These are phyloP conservation scores for Lateolabrax maculatus DNA, from an alignment of 2,797 vertebrate genomes.

Conservation along the genomic window DNA sequence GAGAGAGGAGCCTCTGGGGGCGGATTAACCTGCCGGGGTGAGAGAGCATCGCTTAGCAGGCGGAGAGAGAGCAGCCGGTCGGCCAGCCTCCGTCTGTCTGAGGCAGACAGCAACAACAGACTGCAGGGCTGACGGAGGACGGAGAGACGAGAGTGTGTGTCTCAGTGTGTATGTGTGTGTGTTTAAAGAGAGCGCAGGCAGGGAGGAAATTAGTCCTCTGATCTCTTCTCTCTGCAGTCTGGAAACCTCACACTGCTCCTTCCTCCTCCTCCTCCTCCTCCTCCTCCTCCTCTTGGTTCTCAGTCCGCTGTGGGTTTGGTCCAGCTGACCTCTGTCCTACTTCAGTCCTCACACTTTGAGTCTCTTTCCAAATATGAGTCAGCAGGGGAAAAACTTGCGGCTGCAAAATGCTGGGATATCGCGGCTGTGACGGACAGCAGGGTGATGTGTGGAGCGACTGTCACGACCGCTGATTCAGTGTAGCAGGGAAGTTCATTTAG, in stretches of 20 bases:
- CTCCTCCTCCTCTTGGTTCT: constrained; percentile 1
- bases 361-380: constrained; percentile 23
- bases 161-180: neutral
- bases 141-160: neutral
- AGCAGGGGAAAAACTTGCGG: neutral
- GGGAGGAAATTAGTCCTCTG: constrained; percentile 47
- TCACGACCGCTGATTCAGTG: neutral
- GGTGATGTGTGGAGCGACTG: neutral
- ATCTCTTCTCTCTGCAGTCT: constrained; percentile 59
- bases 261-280: constrained; percentile 29
- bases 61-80: constrained; percentile 38
- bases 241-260: constrained; percentile 37
- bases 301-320: constrained; percentile 5
- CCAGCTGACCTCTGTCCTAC: constrained; percentile 66
- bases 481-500: neutral
- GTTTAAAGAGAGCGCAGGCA: constrained; percentile 53
- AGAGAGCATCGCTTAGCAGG: constrained; percentile 47
- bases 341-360: constrained; percentile 37
- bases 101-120: constrained; percentile 54
- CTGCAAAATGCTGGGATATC: constrained; percentile 31
- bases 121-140: constrained; percentile 58
- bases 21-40: constrained; percentile 34
- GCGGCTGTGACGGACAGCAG: constrained; percentile 10
- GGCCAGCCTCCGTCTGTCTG: constrained; percentile 54
- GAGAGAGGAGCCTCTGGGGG: constrained; percentile 20